A percentile compares a stretch with the other conserved stretches of the same genome.
Evolutionary conservation across 37 sponge, comb jelly and placozoan genomes (phyloP).

Genomic region (Tethya wilhelma): DNA sequence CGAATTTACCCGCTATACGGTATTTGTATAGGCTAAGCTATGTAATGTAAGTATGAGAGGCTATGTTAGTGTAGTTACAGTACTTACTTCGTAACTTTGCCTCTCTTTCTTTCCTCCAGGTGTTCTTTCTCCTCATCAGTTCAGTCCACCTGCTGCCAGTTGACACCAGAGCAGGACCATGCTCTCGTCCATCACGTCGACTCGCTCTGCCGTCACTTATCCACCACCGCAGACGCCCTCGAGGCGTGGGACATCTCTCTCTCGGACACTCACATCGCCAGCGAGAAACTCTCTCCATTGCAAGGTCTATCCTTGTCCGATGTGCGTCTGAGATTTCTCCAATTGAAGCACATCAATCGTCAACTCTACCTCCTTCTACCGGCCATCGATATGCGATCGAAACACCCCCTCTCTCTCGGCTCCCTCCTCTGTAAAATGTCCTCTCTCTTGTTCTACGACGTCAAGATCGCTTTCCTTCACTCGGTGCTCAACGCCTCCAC

Average conservation of each 20-base stretch:
- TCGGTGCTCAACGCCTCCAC: slow-evolving; percentile 82
- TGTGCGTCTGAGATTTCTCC: slow-evolving; percentile 71
- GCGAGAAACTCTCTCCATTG: slow-evolving; percentile 64
- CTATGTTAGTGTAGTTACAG: too few species aligned
- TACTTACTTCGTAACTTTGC: too few species aligned
- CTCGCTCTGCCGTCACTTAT: slow-evolving; percentile 55
- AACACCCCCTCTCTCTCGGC: slow-evolving; percentile 63
- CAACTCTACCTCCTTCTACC: slow-evolving; percentile 69
- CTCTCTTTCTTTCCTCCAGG: too few species aligned
- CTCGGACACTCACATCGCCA: slow-evolving; percentile 32
- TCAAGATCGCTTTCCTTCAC: slow-evolving; percentile 84
- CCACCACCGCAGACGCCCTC: slow-evolving; percentile 46
- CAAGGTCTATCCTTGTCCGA: slow-evolving; percentile 68
- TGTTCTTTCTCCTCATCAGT: too few species aligned
- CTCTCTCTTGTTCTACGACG: slow-evolving; percentile 81
- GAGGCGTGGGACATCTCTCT: slow-evolving; percentile 74
- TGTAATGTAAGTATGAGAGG: too few species aligned
- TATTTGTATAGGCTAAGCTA: too few species aligned
- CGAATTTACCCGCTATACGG: too few species aligned
- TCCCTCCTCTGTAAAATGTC: slow-evolving; percentile 41
- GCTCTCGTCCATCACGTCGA: slow-evolving; percentile 82
- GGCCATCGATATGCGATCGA: slow-evolving; percentile 63
- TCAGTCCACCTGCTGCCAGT: neutral
- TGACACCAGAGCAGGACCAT: slow-evolving; percentile 50
- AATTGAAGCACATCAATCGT: slow-evolving; percentile 73